These are phyloP conservation scores for Psammodynastes pulverulentus DNA, from an alignment of 2,113 vertebrate species.

Conservation along the genomic window DNA sequence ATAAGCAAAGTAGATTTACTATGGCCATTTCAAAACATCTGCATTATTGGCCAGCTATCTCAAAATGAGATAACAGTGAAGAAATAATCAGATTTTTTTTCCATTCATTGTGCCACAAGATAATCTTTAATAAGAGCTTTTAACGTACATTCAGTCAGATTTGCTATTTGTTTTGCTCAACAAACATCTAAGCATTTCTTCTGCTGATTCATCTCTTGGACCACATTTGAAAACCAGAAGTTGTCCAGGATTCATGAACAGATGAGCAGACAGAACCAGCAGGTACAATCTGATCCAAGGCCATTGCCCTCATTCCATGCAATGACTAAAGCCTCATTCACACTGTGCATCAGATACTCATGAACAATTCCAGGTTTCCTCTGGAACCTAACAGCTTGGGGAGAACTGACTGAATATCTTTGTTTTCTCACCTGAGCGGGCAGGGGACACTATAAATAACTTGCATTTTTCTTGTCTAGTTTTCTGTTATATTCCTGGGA, in stretches of 20 bases:
- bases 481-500: conserved; percentile 30
- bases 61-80: neutral
- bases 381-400: neutral
- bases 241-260: neutral
- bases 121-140: neutral
- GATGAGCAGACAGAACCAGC: neutral
- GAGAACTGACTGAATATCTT: neutral
- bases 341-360: neutral
- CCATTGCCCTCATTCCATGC: neutral
- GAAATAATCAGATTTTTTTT: neutral
- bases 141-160: neutral
- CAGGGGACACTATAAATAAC: neutral
- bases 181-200: neutral
- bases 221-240: neutral
- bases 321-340: neutral
- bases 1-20: neutral
- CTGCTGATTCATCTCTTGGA: neutral
- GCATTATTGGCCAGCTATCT: neutral
- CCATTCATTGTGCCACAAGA: neutral
- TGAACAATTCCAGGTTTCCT: neutral
- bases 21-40: neutral
- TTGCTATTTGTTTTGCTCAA: neutral
- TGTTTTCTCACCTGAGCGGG: neutral
- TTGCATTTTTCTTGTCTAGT: conserved; percentile 40
- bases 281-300: neutral